phyloP scores from a whole-genome alignment of 2,797 vertebrate genomes.

The Triplophysa yarkandensis region DNA sequence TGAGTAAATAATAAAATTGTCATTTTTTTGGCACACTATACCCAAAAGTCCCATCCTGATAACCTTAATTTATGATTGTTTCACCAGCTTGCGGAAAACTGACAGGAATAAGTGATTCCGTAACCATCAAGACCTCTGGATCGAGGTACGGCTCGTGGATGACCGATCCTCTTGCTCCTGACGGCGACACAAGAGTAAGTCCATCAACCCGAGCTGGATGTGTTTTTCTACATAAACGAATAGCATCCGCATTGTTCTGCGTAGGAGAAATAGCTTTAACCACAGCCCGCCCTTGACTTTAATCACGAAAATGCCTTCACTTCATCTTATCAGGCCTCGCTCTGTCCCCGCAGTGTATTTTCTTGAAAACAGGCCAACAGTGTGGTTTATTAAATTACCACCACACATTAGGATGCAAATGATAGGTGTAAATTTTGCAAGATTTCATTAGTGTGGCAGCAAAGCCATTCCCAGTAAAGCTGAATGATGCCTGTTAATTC shows the following conservation, averaged over 20 bases:
- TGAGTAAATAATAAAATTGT: not conserved
- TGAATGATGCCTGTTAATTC: conserved; percentile 36
- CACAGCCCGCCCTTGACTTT: conserved; percentile 40
- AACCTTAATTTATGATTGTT: conserved; percentile 15
- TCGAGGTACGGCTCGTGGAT: conserved; percentile 97
- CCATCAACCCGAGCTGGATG: conserved; percentile 5
- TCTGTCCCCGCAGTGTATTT: conserved; percentile 45
- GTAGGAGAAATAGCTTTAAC: conserved; percentile 36
- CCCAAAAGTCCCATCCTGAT: not conserved
- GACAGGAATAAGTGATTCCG: conserved; percentile 92
- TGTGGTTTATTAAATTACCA: conserved; percentile 50
- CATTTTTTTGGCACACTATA: not conserved
- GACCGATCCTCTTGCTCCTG: conserved; percentile 89
- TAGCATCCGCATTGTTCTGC: not conserved
- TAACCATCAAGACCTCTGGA: conserved; percentile 93
- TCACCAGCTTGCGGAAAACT: conserved; percentile 93
- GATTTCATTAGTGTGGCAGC: conserved; percentile 42
- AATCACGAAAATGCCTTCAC: conserved; percentile 42
- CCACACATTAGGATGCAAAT: conserved; percentile 53
- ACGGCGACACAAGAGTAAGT: conserved; percentile 92
- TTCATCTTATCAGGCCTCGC: conserved; percentile 37
- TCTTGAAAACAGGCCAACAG: conserved; percentile 39
- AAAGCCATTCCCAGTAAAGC: conserved; percentile 42
- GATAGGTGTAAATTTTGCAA: conserved; percentile 48
- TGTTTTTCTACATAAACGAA: not conserved